Evolutionary conservation across 2,888 invertebrate genomes (phyloP).

Genomic region (Chrysolina oricalcia): DNA sequence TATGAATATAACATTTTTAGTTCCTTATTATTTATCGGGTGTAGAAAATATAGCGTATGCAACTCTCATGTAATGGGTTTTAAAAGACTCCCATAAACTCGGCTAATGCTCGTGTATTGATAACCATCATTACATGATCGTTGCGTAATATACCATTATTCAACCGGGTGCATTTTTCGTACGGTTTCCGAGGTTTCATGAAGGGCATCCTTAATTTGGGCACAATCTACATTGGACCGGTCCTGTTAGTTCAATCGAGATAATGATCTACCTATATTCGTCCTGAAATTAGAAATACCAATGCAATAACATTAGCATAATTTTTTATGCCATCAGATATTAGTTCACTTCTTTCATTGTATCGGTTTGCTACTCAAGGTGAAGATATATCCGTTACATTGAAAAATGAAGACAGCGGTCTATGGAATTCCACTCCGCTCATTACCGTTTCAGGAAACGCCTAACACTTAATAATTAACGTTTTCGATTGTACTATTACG

Average conservation of each 20-base stretch:
- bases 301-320: slow-evolving; percentile 14
- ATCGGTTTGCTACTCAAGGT: neutral
- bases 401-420: neutral
- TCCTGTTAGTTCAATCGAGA: slow-evolving; percentile 2
- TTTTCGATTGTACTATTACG: neutral
- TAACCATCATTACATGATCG: too few relatives aligned
- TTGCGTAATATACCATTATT: too few relatives aligned
- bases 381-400: slow-evolving; percentile 15
- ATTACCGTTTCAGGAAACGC: slow-evolving; percentile 6
- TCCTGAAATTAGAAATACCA: slow-evolving; percentile 3
- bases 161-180: too few relatives aligned
- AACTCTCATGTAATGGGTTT: too few relatives aligned
- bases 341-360: neutral
- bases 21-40: too few relatives aligned
- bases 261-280: slow-evolving; percentile 6
- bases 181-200: too few relatives aligned
- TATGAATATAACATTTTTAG: too few relatives aligned
- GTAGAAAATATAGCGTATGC: too few relatives aligned
- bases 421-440: neutral
- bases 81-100: too few relatives aligned
- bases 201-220: too few relatives aligned
- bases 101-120: too few relatives aligned
- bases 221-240: neutral
- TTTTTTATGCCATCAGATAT: slow-evolving; percentile 16
- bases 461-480: neutral